Conservation (phyloP, 2,113 vertebrate species). For the Apodemus sylvaticus region DNA sequence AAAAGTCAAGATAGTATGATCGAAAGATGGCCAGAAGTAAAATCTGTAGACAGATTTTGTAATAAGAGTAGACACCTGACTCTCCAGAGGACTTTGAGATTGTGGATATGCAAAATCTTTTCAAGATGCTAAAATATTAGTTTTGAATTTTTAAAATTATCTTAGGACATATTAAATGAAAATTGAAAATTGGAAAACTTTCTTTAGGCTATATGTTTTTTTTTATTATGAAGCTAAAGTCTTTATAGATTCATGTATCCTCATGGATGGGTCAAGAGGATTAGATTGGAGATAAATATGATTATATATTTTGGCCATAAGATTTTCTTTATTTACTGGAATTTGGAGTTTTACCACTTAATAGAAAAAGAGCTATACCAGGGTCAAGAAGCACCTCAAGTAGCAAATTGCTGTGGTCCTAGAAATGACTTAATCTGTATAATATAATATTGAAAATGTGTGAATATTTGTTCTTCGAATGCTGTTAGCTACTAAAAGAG, state of each 20-base stretch:
- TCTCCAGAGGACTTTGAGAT: rapidly evolving
- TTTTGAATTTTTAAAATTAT: not conserved
- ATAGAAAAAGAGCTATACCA: not conserved
- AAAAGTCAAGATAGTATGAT: not conserved
- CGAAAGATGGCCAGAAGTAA: rapidly evolving
- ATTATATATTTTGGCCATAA: not conserved
- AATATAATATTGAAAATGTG: not conserved
- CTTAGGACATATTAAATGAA: not conserved
- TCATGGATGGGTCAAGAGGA: not conserved
- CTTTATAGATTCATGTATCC: not conserved
- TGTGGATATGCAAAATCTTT: not conserved
- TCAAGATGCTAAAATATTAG: not conserved
- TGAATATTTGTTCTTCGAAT: not conserved
- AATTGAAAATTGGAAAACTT: not conserved
- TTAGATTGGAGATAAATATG: not conserved
- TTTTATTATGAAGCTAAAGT: not conserved
- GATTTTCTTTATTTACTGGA: not conserved
- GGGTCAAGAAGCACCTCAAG: not conserved
- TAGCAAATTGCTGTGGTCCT: not conserved
- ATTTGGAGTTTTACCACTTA: not conserved
- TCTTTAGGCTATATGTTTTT: not conserved
- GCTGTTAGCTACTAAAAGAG: not conserved
- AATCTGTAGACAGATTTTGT: too few species aligned
- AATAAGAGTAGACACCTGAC: not conserved
- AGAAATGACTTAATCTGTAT: not conserved